Percentiles rank a stretch among this genome's conserved stretches.
Conservation (phyloP, 1,140 invertebrate species). For the Scaptomyza pallida region DNA sequence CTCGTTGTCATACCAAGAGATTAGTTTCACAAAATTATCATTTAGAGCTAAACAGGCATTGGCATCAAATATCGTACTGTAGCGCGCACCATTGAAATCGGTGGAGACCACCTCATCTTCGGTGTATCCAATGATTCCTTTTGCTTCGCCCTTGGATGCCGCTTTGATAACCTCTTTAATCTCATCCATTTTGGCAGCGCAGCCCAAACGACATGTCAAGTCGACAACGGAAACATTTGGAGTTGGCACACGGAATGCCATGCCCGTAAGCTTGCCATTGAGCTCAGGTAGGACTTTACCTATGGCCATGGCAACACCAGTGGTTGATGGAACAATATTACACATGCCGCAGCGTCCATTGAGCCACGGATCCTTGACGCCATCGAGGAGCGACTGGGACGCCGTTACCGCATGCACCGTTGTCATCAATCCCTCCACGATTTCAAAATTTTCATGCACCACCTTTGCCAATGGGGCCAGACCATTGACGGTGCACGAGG, state of each 20-base stretch:
- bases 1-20: conserved; percentile 99
- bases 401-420: conserved; percentile 99
- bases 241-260: conserved; percentile 99
- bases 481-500: conserved; percentile 99
- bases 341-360: conserved; percentile 97
- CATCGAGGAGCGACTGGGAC: conserved; percentile 99
- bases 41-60: conserved; percentile 96
- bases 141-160: conserved; percentile 90
- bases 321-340: conserved; percentile 99
- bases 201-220: conserved; percentile 92
- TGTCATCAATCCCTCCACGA: conserved; percentile 98
- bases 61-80: conserved; percentile 97
- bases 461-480: conserved; percentile 99
- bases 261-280: conserved; percentile 98
- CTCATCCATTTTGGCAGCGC: conserved; percentile 92
- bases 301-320: conserved; percentile 99
- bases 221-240: conserved; percentile 99
- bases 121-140: conserved; percentile 96
- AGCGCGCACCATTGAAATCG: conserved; percentile 94
- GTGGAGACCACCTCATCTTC: conserved; percentile 97
- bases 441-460: conserved; percentile 97
- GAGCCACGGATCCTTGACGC: conserved; percentile 97
- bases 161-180: conserved; percentile 96
- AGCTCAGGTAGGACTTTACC: conserved; percentile 98
- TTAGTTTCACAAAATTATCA: conserved; percentile 94